A percentile compares a stretch with the other conserved stretches of the same genome.
Evolutionary conservation across 53 echinoderm and acorn worm species (phyloP).

Genomic region (Antedon mediterranea): DNA sequence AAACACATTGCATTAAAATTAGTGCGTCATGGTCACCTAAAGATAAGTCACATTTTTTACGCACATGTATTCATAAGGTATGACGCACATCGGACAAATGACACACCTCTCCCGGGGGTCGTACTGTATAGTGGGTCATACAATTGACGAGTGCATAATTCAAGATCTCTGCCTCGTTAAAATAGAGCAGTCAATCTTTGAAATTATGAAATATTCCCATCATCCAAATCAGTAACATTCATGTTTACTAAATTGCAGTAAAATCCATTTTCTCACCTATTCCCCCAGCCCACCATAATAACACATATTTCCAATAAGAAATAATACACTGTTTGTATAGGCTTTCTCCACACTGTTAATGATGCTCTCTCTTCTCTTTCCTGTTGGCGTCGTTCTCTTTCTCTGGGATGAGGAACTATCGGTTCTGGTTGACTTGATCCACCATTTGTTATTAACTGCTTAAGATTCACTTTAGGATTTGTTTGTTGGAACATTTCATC

Average conservation of each 20-base stretch:
- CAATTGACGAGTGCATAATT: no score
- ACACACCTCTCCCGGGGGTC: no score
- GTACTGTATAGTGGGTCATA: no score
- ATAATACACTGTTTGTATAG: constrained; percentile 51
- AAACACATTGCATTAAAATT: no score
- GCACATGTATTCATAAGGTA: no score
- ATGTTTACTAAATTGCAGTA: background rate
- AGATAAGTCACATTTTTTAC: no score
- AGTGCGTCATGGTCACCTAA: no score
- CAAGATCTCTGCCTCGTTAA: no score
- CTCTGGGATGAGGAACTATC: constrained; percentile 18
- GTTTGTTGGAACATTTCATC: constrained; percentile 73
- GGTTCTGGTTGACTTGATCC: constrained; percentile 13
- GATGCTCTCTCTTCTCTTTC: constrained; percentile 70
- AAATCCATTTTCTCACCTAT: constrained; percentile 32
- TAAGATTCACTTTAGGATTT: constrained; percentile 48
- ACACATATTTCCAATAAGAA: constrained; percentile 64
- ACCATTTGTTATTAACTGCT: constrained; percentile 55
- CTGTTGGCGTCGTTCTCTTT: constrained; percentile 33
- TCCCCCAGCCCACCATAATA: constrained; percentile 80
- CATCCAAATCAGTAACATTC: no score
- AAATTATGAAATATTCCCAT: no score
- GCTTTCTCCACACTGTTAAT: constrained; percentile 51
- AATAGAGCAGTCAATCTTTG: no score
- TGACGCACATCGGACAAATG: no score